Base-by-base conservation (phyloP, 1,140 invertebrate species). In the Drosophila kikkawai region DNA sequence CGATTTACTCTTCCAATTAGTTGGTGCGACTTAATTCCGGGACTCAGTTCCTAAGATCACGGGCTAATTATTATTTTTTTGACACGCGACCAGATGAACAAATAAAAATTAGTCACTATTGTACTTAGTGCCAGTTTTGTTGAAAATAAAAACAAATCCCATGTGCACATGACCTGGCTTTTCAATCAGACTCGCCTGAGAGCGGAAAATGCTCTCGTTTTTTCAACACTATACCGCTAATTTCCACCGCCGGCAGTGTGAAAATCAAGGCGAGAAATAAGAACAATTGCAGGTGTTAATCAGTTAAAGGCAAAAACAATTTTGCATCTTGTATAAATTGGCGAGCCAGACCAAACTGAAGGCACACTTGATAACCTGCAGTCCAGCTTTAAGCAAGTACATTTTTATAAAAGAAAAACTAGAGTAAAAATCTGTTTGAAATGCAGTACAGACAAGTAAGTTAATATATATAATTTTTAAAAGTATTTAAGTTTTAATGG, bases 201-300 rank as follows among this genome's bases (percentile, higher is more conserved):
- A 60, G 47, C 17, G 67, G 56, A 84, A 84, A 80, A 75, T 88
- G 60, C 64, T 65, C 50, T 59, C 59, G 51, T 80, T 74, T 70
- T 70, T 80, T 70, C 68, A 56, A n/a, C 79, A 55, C 56, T 50
- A n/a, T 51, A 13, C 45, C 60, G 83, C 68, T 87, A 87, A 88
- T 87, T 87, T 74, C 37, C 32, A 61, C 63, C 57, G 65, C 13
- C 17, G 63, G 44, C 41, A 53, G 65, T 80, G 83, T 53, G 68
- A 88, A 75, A 90, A 88, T 59, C 81, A 70, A 79, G 65, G 45
- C 63, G 78, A 53, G 41, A 63, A 88, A 81, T 88, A 88, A 87
- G 83, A 88, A 81, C 77, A 61, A 70, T 44, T 61, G 48, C 12
- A 79, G 63, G 80, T 84, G 84, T 53, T 88, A 88, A 88, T 88